Conservation (phyloP, 2,113 vertebrate species). For the Silurus asotus region DNA sequence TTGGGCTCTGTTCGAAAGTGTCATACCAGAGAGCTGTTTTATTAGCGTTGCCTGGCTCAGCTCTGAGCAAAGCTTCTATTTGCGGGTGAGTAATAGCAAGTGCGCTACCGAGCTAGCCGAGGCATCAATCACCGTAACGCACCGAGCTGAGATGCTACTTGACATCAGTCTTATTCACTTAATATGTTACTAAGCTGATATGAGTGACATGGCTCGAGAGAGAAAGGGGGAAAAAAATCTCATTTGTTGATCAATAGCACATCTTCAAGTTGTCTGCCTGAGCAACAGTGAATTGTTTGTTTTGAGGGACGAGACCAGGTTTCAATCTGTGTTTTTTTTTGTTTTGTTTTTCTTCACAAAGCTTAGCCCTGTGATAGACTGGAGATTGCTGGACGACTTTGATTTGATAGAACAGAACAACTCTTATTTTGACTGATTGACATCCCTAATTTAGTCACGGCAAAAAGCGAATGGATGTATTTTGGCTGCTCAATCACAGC, state of each 20-base stretch:
- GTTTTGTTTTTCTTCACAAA: no score
- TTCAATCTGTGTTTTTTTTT: background rate
- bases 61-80: conserved; percentile 42
- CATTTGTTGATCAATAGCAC: background rate
- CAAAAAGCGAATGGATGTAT: background rate
- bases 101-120: conserved; percentile 27
- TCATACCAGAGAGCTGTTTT: conserved; percentile 28
- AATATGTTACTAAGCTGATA: background rate
- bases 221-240: background rate
- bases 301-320: background rate
- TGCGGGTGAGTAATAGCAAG: conserved; percentile 48
- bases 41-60: conserved; percentile 30
- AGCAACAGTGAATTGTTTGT: background rate
- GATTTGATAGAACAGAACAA: conserved; percentile 14
- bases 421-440: conserved; percentile 6
- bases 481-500: conserved; percentile 7
- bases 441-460: background rate
- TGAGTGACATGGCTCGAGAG: background rate
- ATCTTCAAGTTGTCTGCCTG: background rate
- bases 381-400: background rate
- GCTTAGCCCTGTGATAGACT: background rate
- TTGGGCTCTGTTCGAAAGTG: conserved; percentile 6
- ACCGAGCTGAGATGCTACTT: conserved; percentile 22
- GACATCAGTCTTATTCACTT: conserved; percentile 39
- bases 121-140: conserved; percentile 43